Evolutionary conservation across 2,888 invertebrate species (phyloP).

Genomic region (Caenorhabditis imperialis): DNA sequence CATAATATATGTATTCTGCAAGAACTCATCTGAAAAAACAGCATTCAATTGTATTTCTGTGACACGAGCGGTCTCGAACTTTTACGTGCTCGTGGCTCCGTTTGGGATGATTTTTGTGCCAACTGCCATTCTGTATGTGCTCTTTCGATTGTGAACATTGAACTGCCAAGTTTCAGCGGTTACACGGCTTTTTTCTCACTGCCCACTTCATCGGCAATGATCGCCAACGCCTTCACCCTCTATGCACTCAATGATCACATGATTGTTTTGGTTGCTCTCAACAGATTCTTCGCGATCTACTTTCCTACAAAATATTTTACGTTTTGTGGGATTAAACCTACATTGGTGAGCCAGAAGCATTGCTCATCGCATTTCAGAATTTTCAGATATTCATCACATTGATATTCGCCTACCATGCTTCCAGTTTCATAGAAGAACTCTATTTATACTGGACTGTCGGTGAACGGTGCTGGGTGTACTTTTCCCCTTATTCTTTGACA

Average conservation of each 20-base stretch:
- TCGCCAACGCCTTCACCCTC: constrained; percentile 4
- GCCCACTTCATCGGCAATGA: background rate
- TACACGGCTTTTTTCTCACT: constrained; percentile 7
- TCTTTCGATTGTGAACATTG: background rate
- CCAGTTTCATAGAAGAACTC: too few relatives aligned
- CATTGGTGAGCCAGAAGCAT: background rate
- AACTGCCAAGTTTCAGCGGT: constrained; percentile 11
- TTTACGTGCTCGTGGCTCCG: constrained; percentile 3
- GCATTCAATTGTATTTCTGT: constrained; percentile 21
- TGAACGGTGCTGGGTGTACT: constrained; percentile 12
- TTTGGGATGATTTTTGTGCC: constrained; percentile 7
- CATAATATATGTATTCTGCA: constrained; percentile 6
- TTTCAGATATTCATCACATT: constrained; percentile 6
- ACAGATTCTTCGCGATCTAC: constrained; percentile 28
- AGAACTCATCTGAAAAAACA: constrained; percentile 2
- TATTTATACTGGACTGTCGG: background rate
- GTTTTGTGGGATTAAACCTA: constrained; percentile 22
- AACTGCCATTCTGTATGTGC: constrained; percentile 10
- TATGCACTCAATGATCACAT: constrained; percentile 21
- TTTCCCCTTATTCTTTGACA: too few relatives aligned
- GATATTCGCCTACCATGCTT: too few relatives aligned
- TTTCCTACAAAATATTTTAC: constrained; percentile 14
- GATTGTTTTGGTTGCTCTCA: constrained; percentile 22
- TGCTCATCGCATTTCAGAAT: background rate
- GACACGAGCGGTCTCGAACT: constrained; percentile 10